Base-by-base conservation (phyloP, 2,113 vertebrate genomes). In the Prietella phreatophila region DNA sequence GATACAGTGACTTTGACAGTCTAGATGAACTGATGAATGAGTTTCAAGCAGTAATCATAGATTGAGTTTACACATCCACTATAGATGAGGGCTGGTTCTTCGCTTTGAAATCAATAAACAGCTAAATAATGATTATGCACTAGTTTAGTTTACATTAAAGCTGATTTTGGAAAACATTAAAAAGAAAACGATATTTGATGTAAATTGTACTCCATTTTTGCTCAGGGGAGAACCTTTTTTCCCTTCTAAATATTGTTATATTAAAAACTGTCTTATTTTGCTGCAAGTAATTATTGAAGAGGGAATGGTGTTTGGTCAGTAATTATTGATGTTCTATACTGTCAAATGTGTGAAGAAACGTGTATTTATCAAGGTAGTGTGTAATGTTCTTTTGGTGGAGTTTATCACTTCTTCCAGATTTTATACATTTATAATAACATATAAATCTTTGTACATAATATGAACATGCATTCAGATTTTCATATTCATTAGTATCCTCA, bases 211-310 rank as follows among this genome's bases (percentile, higher is more conserved):
- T 27, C 9, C 33, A 55, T 87, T 80, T 25, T 82, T 67, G n/a
- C 84, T 88, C 89, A 90, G 89, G 85, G 84, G 30, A 85, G 22
- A 58, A 58, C n/a, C 36, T 75, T 3, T 11, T 47, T 36, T 82
- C 30, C n/a, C 30, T 39, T 0, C 14, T 42, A 78, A 84, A 47
- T 50, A 88, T 82, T 69, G 71, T 36, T 42, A 60, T 58, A 85
- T 55, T 27, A 84, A 76, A 75, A 85, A 73, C 33, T 27, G 27
- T 82, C 5, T 33, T 42, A 27, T 82, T 61, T 61, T 82, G 73
- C 92, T 93, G 92, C 91, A 93, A 94, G 89, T 89, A 88, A 91
- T 80, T 94, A 93, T 90, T 93, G 93, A 93, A 93, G 92, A 36
- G 47, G 81, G 55, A 78, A 75, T 63, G 42, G 47, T 71, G 61